Conservation (phyloP, 2,113 vertebrate species). For the Alethe castanea region DNA sequence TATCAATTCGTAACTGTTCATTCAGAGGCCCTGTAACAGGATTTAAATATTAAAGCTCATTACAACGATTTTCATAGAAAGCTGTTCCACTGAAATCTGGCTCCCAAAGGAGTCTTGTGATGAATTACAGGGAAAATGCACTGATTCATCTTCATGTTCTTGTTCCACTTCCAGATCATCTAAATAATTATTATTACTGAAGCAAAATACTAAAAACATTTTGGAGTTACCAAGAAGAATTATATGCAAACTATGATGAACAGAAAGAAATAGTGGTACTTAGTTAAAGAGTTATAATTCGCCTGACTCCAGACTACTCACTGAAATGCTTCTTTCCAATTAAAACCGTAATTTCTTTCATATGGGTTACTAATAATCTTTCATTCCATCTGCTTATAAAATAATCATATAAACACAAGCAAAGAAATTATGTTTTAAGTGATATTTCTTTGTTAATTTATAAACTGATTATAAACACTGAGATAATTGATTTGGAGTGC, state of each 20-base stretch:
- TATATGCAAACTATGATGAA: neutral
- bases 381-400: neutral
- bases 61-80: neutral
- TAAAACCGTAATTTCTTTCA: neutral
- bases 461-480: neutral
- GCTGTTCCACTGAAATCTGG: neutral
- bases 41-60: constrained; percentile 13
- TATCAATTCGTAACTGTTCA: neutral
- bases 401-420: neutral
- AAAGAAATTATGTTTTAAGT: neutral
- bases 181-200: neutral
- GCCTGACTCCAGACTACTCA: neutral
- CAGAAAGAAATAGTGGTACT: neutral
- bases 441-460: neutral
- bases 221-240: neutral
- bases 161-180: neutral
- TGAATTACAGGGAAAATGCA: neutral
- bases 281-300: neutral
- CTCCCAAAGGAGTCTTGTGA: neutral
- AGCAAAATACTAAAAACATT: neutral
- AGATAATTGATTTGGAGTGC: neutral
- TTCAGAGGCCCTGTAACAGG: neutral
- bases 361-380: neutral
- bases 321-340: neutral
- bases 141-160: neutral